phyloP scores from a whole-genome alignment of 2,888 invertebrate species.

The Cistogaster globosa region DNA sequence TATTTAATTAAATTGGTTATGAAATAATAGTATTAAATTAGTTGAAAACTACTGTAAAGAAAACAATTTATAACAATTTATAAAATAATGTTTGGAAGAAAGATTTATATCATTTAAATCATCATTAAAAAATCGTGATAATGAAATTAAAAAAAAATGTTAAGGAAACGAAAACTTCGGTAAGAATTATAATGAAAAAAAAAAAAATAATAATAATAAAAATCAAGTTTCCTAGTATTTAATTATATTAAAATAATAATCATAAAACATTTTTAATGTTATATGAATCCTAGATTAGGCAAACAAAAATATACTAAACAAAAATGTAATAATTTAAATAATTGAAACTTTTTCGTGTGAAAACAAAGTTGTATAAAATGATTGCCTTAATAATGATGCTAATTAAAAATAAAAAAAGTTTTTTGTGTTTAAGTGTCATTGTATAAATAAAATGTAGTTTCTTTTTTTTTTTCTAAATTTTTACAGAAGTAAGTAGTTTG shows the following conservation, averaged over 20 bases:
- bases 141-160: constrained; percentile 4
- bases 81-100: constrained; percentile 50
- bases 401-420: constrained; percentile 43
- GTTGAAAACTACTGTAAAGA: constrained; percentile 38
- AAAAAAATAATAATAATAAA: too few species aligned
- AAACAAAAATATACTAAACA: constrained; percentile 47
- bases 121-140: constrained; percentile 24
- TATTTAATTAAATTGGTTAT: constrained; percentile 43
- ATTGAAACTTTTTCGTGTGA: constrained; percentile 30
- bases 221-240: constrained; percentile 43
- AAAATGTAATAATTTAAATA: constrained; percentile 30
- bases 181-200: constrained; percentile 24
- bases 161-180: constrained; percentile 22
- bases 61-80: constrained; percentile 36
- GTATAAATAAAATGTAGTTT: constrained; percentile 23
- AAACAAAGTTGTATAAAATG: constrained; percentile 12
- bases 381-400: constrained; percentile 31
- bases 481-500: constrained; percentile 43
- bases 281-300: constrained; percentile 48
- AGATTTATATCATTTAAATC: constrained; percentile 35
- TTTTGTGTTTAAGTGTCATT: constrained; percentile 33
- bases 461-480: constrained; percentile 20
- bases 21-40: constrained; percentile 26
- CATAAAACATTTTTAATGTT: constrained; percentile 69
- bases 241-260: constrained; percentile 52